Evolutionary conservation across 92 coral and sea anemone genomes (phyloP).

Genomic region (Umimayanthus chanpuru): DNA sequence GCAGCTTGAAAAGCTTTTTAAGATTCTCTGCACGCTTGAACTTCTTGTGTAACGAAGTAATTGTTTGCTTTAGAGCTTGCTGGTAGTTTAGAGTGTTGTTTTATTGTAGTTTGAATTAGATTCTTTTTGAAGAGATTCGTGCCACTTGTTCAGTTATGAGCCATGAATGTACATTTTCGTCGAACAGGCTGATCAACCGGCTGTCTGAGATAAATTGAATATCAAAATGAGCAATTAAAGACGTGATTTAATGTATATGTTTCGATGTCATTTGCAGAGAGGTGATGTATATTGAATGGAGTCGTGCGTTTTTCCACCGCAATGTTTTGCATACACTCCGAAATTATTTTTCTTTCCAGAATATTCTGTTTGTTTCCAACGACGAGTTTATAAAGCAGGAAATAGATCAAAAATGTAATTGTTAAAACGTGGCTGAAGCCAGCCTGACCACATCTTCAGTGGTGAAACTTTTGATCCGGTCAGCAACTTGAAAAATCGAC

Average conservation of each 20-base stretch:
- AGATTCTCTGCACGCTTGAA: background rate
- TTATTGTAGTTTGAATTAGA: background rate
- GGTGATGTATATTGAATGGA: background rate
- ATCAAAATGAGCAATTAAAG: background rate
- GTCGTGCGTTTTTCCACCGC: background rate
- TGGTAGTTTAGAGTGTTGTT: background rate
- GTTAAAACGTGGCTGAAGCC: too few species aligned
- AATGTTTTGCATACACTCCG: background rate
- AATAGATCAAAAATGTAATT: too few species aligned
- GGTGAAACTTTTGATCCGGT: background rate
- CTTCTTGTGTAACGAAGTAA: background rate
- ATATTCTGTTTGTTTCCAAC: background rate
- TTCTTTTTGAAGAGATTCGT: background rate
- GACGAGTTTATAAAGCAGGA: background rate
- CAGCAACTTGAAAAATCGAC: background rate
- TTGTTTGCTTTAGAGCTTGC: background rate
- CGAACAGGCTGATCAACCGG: background rate
- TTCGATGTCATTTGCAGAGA: background rate
- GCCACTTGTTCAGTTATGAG: background rate
- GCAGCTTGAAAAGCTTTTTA: conserved; percentile 3
- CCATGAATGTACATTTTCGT: background rate
- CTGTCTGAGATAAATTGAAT: background rate
- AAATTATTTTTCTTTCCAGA: too few species aligned
- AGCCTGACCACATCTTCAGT: background rate
- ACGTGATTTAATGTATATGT: background rate